These are phyloP conservation scores for Sciurus vulgaris DNA, from an alignment of 2,797 vertebrate genomes.

Conservation along the genomic window DNA sequence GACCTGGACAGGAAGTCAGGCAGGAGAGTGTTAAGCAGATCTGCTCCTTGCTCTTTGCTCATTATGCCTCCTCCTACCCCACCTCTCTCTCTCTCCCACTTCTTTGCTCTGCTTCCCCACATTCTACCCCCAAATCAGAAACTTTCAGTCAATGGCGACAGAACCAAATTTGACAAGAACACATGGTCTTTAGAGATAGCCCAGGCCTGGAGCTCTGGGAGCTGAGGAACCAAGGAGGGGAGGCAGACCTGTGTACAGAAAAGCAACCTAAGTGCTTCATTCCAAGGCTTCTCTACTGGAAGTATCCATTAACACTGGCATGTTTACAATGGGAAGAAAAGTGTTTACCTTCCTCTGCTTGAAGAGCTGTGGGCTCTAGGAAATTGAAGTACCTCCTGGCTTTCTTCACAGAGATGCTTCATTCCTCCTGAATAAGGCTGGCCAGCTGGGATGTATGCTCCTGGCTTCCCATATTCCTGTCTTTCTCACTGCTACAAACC, in stretches of 20 bases:
- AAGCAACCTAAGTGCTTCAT: background rate
- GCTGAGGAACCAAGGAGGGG: background rate
- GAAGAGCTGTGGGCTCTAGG: background rate
- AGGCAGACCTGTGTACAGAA: background rate
- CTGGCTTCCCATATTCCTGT: background rate
- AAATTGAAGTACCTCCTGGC: background rate
- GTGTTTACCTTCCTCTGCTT: constrained; percentile 1
- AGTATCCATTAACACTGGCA: background rate
- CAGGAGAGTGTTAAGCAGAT: background rate
- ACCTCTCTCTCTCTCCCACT: background rate
- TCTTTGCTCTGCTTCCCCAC: background rate
- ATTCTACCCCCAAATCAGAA: background rate
- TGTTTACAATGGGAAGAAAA: background rate
- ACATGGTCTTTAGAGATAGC: background rate
- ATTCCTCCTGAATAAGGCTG: background rate
- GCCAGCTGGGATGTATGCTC: background rate
- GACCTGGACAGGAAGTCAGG: background rate
- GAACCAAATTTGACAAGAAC: background rate
- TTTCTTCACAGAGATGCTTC: background rate
- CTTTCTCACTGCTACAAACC: background rate
- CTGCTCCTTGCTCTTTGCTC: background rate
- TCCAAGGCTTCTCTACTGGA: background rate
- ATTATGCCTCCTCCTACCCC: background rate
- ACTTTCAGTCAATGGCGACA: background rate
- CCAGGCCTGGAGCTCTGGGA: background rate